A percentile compares a stretch with the other conserved stretches of the same genome.
phyloP scores from a whole-genome alignment of 2,113 vertebrate species.

The Opisthocomus hoazin region DNA sequence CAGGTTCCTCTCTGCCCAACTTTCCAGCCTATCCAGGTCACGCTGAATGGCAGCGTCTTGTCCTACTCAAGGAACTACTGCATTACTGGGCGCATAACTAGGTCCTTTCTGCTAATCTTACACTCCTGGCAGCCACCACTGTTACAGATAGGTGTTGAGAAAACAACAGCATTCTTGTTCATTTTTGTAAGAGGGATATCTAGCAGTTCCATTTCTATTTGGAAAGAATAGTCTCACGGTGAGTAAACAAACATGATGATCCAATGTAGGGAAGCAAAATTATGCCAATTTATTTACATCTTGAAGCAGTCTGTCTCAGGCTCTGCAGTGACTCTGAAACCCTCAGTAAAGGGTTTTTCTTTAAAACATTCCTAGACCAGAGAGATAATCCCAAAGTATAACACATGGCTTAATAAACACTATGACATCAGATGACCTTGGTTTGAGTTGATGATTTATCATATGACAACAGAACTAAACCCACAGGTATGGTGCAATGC shows the following conservation, averaged over 20 bases:
- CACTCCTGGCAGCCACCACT: not conserved
- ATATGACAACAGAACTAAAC: not conserved
- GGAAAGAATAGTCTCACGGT: not conserved
- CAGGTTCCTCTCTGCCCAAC: too few relatives aligned
- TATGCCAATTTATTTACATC: not conserved
- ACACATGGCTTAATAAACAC: not conserved
- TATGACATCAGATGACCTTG: not conserved
- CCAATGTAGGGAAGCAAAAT: not conserved
- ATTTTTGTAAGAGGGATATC: not conserved
- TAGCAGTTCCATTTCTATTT: not conserved
- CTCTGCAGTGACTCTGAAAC: not conserved
- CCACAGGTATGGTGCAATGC: not conserved
- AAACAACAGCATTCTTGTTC: not conserved
- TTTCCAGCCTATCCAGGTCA: too few relatives aligned
- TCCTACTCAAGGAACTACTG: not conserved
- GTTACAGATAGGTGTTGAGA: not conserved
- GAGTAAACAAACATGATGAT: not conserved
- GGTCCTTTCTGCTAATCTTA: not conserved
- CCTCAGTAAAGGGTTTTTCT: not conserved
- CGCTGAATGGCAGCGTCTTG: not conserved
- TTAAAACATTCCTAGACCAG: not conserved
- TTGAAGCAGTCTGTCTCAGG: not conserved
- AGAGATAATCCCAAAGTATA: not conserved
- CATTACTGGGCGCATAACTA: not conserved
- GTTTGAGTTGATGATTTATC: not conserved